A percentile compares a stretch with the other conserved stretches of the same genome.
Conservation (phyloP, 2,888 invertebrate species). For the Diplazon laetatorius region DNA sequence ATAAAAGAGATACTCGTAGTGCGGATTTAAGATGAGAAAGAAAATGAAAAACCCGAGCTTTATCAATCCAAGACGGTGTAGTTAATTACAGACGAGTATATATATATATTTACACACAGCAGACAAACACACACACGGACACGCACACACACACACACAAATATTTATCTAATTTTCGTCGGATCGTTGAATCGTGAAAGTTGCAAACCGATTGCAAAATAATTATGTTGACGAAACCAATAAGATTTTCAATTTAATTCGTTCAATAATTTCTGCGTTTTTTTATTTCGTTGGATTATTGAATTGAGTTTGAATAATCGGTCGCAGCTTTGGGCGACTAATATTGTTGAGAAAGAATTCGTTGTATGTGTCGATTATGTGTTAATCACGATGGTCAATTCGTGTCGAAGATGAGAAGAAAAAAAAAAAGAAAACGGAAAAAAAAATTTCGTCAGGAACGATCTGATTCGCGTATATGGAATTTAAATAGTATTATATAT, state of each 20-base stretch:
- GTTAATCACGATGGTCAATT: conserved; percentile 2
- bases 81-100: conserved; percentile 36
- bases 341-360: conserved; percentile 15
- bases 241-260: conserved; percentile 7
- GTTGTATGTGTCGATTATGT: conserved; percentile 10
- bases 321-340: conserved; percentile 8
- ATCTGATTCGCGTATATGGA: conserved; percentile 33
- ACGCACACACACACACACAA: not conserved
- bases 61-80: conserved; percentile 40
- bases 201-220: conserved; percentile 18
- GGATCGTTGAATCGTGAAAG: conserved; percentile 25
- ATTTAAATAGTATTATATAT: conserved; percentile 50
- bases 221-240: not conserved
- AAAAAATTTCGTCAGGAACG: conserved; percentile 7
- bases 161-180: conserved; percentile 35
- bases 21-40: conserved; percentile 17
- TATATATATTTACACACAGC: conserved; percentile 1
- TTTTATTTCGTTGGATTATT: not conserved
- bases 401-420: not conserved
- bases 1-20: not conserved
- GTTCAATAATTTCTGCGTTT: not conserved
- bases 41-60: conserved; percentile 18
- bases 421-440: no score
- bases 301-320: conserved; percentile 32
- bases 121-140: no score